Percentiles rank a stretch among this genome's conserved stretches.
Conservation (phyloP, 2,888 invertebrate genomes). For the Ecdyonurus torrentis region DNA sequence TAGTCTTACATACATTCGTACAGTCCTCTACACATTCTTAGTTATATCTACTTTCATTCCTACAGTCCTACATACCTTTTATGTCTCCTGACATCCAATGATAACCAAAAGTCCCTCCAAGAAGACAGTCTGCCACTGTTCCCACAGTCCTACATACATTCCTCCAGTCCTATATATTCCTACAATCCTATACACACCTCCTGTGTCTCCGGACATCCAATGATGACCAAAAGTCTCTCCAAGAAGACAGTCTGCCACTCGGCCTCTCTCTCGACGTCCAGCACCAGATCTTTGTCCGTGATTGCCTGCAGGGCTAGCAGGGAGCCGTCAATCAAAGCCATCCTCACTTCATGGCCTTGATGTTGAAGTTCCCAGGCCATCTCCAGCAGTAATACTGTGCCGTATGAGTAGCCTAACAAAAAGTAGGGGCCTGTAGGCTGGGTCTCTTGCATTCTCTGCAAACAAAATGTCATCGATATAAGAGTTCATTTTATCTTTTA, state of each 20-base stretch:
- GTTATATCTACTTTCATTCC: no score
- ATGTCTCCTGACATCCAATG: no score
- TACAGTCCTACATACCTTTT: no score
- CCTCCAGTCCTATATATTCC: no score
- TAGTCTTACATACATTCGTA: no score
- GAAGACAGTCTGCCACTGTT: not conserved
- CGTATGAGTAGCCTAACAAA: constrained; percentile 80
- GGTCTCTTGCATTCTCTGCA: not conserved
- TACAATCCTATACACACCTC: no score
- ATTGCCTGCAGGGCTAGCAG: constrained; percentile 39
- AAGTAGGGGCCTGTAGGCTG: constrained; percentile 37
- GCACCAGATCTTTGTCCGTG: not conserved
- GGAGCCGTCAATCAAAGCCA: constrained; percentile 67
- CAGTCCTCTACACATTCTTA: no score
- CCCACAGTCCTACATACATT: no score
- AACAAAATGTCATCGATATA: no score
- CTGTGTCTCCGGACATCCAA: not conserved
- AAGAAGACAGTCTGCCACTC: not conserved
- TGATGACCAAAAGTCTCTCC: not conserved
- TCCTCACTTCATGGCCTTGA: constrained; percentile 40
- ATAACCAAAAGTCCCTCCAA: not conserved
- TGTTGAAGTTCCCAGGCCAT: constrained; percentile 53
- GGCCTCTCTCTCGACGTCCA: not conserved
- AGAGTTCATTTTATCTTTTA: no score
- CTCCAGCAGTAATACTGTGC: constrained; percentile 59